Evolutionary conservation across 2,888 invertebrate genomes (phyloP).

Genomic region (Nebria brevicollis): DNA sequence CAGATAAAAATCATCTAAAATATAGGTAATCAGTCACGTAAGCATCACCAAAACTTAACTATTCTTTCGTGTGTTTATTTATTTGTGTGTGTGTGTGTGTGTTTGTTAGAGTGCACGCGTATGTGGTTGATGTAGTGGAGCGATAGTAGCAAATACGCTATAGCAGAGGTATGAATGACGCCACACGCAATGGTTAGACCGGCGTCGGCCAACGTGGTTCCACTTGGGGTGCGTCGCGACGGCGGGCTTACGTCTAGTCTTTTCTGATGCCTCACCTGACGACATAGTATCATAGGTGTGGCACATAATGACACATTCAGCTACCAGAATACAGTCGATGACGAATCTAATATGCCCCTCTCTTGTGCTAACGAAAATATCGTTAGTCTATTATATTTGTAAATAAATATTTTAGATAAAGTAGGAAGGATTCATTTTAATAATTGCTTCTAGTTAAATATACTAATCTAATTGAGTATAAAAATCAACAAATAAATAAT

Average conservation of each 20-base stretch:
- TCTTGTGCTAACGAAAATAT: background rate
- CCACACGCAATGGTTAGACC: conserved; percentile 17
- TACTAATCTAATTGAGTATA: no score
- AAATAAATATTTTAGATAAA: no score
- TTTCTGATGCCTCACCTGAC: conserved; percentile 9
- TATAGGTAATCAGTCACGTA: no score
- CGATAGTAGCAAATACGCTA: conserved; percentile 10
- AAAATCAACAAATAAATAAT: no score
- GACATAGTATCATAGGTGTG: conserved; percentile 7
- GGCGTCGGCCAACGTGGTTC: conserved; percentile 20
- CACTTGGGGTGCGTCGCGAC: conserved; percentile 22
- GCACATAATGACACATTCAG: conserved; percentile 6
- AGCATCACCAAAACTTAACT: no score
- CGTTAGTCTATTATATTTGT: background rate
- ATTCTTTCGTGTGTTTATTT: background rate
- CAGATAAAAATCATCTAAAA: no score
- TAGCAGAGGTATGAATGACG: conserved; percentile 17
- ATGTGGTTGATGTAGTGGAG: background rate
- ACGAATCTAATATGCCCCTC: conserved; percentile 4
- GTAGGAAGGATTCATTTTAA: no score
- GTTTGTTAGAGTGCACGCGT: background rate
- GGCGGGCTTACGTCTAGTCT: conserved; percentile 2
- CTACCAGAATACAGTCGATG: background rate
- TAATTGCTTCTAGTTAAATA: no score
- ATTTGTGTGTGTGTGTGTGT: background rate